A percentile compares a stretch with the other conserved stretches of the same genome.
phyloP scores from a whole-genome alignment of 2,113 vertebrate species.

The Eretmochelys imbricata region DNA sequence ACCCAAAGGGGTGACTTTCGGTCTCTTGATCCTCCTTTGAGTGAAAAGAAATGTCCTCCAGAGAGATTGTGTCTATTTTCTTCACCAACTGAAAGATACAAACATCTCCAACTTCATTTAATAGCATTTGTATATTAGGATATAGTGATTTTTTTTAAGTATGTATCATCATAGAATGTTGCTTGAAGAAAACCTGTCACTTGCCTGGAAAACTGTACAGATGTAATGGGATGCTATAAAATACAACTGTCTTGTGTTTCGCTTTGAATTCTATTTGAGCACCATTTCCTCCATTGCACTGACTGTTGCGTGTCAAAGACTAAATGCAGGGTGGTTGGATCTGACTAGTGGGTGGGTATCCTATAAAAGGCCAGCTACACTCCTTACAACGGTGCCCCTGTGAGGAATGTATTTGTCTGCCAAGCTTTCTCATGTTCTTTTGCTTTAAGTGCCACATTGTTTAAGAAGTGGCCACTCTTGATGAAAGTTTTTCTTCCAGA shows the following conservation, averaged over 20 bases:
- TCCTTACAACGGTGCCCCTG: not conserved
- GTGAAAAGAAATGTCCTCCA: not conserved
- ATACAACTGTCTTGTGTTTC: conserved; percentile 31
- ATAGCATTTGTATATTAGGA: not conserved
- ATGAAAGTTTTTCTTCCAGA: not conserved
- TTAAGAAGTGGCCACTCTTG: not conserved
- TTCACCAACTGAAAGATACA: not conserved
- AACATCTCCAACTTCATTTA: not conserved
- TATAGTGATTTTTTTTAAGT: not conserved
- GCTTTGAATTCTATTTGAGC: not conserved
- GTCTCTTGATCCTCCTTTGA: not conserved
- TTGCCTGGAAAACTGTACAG: not conserved
- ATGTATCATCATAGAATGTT: not conserved
- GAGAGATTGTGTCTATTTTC: not conserved
- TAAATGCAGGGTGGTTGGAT: not conserved
- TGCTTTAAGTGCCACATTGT: not conserved
- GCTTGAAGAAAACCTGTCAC: not conserved
- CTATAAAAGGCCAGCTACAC: conserved; percentile 2
- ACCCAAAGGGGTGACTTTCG: not conserved
- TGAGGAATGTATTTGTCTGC: not conserved
- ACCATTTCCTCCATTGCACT: not conserved
- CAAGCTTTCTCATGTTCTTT: not conserved
- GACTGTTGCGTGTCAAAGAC: not conserved
- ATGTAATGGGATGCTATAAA: conserved; percentile 11
- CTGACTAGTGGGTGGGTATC: conserved; percentile 8